These are phyloP conservation scores for Eumerus sabulonum DNA, from an alignment of 2,888 invertebrate genomes.

Conservation along the genomic window DNA sequence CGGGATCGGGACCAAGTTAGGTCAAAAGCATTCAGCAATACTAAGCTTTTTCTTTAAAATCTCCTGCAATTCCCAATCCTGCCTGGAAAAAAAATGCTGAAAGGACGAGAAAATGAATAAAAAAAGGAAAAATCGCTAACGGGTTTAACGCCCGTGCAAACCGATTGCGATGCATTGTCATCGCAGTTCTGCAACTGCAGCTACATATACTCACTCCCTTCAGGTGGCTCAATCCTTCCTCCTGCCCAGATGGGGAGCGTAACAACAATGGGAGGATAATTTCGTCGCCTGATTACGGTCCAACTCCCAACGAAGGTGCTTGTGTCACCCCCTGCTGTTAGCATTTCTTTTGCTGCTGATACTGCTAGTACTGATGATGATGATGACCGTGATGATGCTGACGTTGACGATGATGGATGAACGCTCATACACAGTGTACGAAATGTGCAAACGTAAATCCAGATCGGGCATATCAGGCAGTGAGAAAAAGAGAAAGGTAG, in stretches of 20 bases:
- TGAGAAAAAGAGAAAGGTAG: too few relatives aligned
- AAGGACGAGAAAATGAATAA: not conserved
- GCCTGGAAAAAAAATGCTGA: not conserved
- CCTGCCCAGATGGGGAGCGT: not conserved
- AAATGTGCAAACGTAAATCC: constrained; percentile 1
- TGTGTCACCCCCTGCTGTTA: constrained; percentile 10
- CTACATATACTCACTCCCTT: not conserved
- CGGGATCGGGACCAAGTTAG: too few relatives aligned
- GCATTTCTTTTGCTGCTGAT: too few relatives aligned
- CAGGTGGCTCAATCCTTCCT: not conserved
- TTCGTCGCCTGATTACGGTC: constrained; percentile 60
- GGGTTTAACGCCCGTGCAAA: not conserved
- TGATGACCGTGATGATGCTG: constrained; percentile 38
- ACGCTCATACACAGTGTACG: constrained; percentile 32
- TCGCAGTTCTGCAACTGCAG: not conserved
- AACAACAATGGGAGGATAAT: constrained; percentile 61
- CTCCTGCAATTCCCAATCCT: not conserved
- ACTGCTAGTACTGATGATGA: constrained; percentile 9
- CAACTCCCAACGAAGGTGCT: constrained; percentile 46
- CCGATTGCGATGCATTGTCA: constrained; percentile 10
- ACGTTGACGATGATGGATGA: constrained; percentile 63
- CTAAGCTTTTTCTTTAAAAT: constrained; percentile 18
- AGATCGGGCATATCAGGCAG: not conserved
- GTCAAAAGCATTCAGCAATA: not conserved
- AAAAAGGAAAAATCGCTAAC: too few relatives aligned